Evolutionary conservation across 2,888 invertebrate species (phyloP).

Genomic region (Lepeophtheirus nordmannii): DNA sequence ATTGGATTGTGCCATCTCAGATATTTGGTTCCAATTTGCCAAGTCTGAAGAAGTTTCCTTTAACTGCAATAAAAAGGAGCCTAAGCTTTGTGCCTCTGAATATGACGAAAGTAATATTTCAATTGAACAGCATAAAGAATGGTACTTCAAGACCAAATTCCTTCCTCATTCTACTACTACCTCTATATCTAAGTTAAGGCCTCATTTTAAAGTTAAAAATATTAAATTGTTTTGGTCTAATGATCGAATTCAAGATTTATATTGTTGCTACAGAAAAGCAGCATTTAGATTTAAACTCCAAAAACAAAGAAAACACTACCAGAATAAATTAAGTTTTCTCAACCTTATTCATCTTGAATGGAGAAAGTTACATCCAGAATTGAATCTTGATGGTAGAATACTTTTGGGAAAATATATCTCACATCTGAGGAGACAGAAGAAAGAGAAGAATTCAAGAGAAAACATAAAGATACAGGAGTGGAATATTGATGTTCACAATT

Average conservation of each 20-base stretch:
- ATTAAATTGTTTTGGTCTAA: conserved; percentile 16
- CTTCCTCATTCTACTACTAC: too few species aligned
- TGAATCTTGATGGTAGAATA: not conserved
- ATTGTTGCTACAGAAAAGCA: not conserved
- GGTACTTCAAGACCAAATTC: not conserved
- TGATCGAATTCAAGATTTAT: conserved; percentile 10
- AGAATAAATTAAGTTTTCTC: not conserved
- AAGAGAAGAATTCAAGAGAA: not conserved
- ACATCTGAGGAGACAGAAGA: not conserved
- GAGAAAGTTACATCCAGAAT: conserved; percentile 6
- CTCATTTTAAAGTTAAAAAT: conserved; percentile 14
- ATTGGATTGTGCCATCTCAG: not conserved
- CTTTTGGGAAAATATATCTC: not conserved
- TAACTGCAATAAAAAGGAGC: too few species aligned
- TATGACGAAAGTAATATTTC: conserved; percentile 7
- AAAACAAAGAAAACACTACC: not conserved
- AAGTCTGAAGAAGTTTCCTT: not conserved
- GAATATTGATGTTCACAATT: not conserved
- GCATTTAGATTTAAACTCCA: not conserved
- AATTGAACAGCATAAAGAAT: conserved; percentile 15
- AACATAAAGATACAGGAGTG: not conserved
- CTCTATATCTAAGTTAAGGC: not conserved
- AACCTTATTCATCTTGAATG: conserved; percentile 1
- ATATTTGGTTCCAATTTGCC: not conserved
- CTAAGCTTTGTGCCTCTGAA: not conserved